A percentile compares a stretch with the other conserved stretches of the same genome.
Conservation (phyloP, 2,888 invertebrate species). For the Bhutanitis thaidina region DNA sequence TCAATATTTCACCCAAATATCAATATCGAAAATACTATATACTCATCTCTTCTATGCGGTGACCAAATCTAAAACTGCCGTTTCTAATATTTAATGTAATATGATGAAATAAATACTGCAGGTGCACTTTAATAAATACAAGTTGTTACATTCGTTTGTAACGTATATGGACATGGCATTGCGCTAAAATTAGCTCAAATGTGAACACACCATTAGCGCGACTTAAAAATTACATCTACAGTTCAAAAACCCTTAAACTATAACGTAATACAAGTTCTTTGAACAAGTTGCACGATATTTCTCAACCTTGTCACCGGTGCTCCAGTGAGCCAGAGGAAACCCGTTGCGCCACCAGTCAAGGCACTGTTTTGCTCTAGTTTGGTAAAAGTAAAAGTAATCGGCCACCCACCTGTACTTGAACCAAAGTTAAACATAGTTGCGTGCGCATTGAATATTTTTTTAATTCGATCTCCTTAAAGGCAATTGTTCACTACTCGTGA, state of each 20-base stretch:
- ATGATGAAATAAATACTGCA: too few species aligned
- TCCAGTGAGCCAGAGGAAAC: slow-evolving; percentile 54
- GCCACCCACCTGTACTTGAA: slow-evolving; percentile 37
- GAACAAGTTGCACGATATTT: slow-evolving; percentile 52
- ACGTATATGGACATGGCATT: slow-evolving; percentile 14
- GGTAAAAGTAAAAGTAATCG: slow-evolving; percentile 69
- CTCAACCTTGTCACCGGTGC: slow-evolving; percentile 74
- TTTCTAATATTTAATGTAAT: too few species aligned
- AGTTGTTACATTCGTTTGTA: neutral
- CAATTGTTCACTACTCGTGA: neutral
- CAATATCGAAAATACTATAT: too few species aligned
- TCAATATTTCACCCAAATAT: too few species aligned
- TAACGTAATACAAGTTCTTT: slow-evolving; percentile 40
- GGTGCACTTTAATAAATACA: too few species aligned
- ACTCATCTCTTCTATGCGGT: too few species aligned
- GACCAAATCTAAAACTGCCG: too few species aligned
- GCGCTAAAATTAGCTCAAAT: slow-evolving; percentile 20
- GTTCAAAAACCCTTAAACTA: slow-evolving; percentile 19
- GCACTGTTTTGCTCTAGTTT: slow-evolving; percentile 56
- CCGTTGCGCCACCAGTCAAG: slow-evolving; percentile 50
- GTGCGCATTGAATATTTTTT: too few species aligned
- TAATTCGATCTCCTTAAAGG: too few species aligned
- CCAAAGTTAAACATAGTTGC: slow-evolving; percentile 16
- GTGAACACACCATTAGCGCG: slow-evolving; percentile 13
- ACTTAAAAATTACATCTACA: neutral